Evolutionary conservation across 2,113 vertebrate species (phyloP).

Genomic region (Danionella cerebrum): DNA sequence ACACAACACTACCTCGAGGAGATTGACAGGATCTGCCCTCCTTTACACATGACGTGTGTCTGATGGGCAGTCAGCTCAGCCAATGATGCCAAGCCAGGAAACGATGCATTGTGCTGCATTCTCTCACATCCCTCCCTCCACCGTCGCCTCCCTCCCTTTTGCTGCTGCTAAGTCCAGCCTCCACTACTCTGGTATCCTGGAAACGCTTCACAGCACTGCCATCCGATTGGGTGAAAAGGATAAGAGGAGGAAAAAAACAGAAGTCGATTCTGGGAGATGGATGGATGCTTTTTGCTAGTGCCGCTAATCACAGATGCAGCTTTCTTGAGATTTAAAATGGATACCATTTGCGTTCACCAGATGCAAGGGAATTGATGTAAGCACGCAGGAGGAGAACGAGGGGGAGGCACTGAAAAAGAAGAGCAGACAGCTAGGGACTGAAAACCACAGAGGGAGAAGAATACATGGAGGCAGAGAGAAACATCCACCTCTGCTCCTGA

Average conservation of each 20-base stretch:
- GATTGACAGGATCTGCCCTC: background rate
- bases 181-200: constrained; percentile 44
- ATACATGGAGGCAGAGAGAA: constrained; percentile 14
- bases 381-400: background rate
- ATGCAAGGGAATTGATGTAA: constrained; percentile 2
- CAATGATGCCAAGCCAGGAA: constrained; percentile 14
- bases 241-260: constrained; percentile 15
- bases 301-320: constrained; percentile 39
- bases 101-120: constrained; percentile 24
- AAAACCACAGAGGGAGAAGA: background rate
- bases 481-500: constrained; percentile 28
- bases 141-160: background rate
- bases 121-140: constrained; percentile 1
- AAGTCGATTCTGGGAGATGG: constrained; percentile 46
- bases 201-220: constrained; percentile 34
- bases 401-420: constrained; percentile 7
- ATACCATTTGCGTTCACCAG: background rate
- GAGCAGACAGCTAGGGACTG: background rate
- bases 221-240: constrained; percentile 37
- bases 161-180: constrained; percentile 27
- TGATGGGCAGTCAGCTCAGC: background rate
- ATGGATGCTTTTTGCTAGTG: constrained; percentile 50
- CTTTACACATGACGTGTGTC: background rate
- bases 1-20: background rate
- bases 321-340: constrained; percentile 13